Evolutionary conservation across 1,140 invertebrate species (phyloP), one percentile per base, ranked within the genome.

Genomic region (Cotesia chilonis): DNA sequence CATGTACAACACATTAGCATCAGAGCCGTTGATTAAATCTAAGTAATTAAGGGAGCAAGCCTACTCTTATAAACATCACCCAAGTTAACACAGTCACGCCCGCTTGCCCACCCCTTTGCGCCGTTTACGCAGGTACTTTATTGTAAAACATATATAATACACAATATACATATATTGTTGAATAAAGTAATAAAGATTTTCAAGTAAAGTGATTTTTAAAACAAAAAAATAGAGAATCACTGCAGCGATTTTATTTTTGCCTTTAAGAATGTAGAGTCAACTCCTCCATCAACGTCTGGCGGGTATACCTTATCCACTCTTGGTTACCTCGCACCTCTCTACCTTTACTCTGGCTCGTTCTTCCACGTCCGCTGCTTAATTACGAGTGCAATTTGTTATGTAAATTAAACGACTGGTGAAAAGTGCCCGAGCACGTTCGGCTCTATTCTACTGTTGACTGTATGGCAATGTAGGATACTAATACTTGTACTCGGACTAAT

Each of bases 41-140:
- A 64, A 72, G 72, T 86, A 85, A 86, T 86, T 85, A 86, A 86
- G 83, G 85, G 82, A 86, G 83, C 85, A 84, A 86, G 85, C 84
- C 83, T 86, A 81, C 82, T 82, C 82, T 85, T 84, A 28, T 28
- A 28, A 28, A 85, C 84, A 83, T 86, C 83, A 83, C 85, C 85
- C 85, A 85, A 86, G 9, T 59, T 20, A 59, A 84, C 84, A 81
- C 84, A 84, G 85, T 86, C 85, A 86, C 85, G 84, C 85, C 85
- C 84, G 85, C 85, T 86, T 86, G 81, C 79, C 81, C 85, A 85
- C 85, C 83, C 84, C 83, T 82, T 80, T 82, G 80, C 80, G 81
- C 79, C 82, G 78, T 84, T 84, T 84, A 85, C 83, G 83, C 81
- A 80, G 78, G 80, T 75, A 69, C 4, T 38, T 51, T 67, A 20